Base-by-base conservation (phyloP, 2,888 invertebrate species). In the Cynaeus angustus region DNA sequence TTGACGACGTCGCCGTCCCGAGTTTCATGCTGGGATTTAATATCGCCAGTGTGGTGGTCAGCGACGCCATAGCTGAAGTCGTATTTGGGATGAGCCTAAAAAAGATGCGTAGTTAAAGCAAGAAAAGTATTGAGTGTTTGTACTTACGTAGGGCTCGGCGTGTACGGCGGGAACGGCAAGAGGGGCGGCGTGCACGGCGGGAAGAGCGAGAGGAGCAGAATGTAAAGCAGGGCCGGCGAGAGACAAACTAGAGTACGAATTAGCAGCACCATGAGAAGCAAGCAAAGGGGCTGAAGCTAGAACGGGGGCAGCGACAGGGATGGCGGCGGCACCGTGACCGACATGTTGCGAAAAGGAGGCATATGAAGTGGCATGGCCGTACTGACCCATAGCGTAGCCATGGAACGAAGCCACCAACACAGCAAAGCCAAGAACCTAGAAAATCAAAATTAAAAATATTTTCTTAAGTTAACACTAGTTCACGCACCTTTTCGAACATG, bases 1-100 rank as follows among this genome's bases (percentile, higher is more conserved):
- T 84, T 85, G 6, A 88, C 88, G 69, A 83, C 80, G 73, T 88
- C 87, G 0, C 88, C 88, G 66, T 88, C 87, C 53, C 89, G 84
- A 10, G 83, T 79, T 77, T 89, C 89, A 14, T 85, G 83, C 69
- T 89, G 89, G 26, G 85, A 85, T 72, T 89, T 88, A 66, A 86
- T 85, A 75, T 89, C 89, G n/a, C 88, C 88, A 0, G 88, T 88
- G 70, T 87, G 86, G 66, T 86, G 85, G 68, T 89, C 89, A 13
- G 87, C 86, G 58, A 89, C 88, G 38, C 87, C 86, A 72, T 89
- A 88, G 77, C 88, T 86, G 77, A 87, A 88, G 78, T 88, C 87
- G 78, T 89, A 88, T 83, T 88, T 88, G 16, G 89, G 88, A 73
- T 87, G 87, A 0, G 86, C 76, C 81, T 82, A 61, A 9, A 75